These are phyloP conservation scores for Rhimphoctona megacephalus DNA, from an alignment of 2,888 invertebrate species.

Conservation along the genomic window DNA sequence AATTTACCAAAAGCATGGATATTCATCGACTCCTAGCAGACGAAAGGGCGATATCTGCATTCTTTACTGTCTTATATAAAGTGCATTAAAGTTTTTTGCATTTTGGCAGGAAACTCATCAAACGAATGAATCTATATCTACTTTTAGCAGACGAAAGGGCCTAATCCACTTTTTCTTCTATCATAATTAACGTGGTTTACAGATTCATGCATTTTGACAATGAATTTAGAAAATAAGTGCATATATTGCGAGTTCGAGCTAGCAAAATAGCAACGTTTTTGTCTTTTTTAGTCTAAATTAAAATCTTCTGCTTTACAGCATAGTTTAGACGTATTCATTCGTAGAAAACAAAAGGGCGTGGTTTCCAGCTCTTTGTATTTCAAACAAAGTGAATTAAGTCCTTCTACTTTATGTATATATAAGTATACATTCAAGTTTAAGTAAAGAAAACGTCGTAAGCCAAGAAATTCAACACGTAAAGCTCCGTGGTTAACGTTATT, in stretches of 20 bases:
- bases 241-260: background rate
- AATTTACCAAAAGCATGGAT: background rate
- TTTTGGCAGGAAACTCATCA: conserved; percentile 1
- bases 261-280: background rate
- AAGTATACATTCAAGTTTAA: background rate
- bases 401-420: background rate
- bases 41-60: background rate
- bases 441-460: conserved; percentile 1
- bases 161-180: background rate
- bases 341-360: background rate
- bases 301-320: background rate
- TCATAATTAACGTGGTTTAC: background rate
- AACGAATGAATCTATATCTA: background rate
- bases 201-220: background rate
- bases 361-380: background rate
- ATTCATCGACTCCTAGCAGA: background rate
- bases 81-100: background rate
- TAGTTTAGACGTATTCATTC: background rate
- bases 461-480: conserved; percentile 20
- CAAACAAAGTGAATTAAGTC: background rate
- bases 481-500: conserved; percentile 17
- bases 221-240: background rate
- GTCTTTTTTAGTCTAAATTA: background rate
- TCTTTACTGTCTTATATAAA: background rate
- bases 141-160: background rate